Conservation (phyloP, 2,797 vertebrate species). For the Coilia nasus region DNA sequence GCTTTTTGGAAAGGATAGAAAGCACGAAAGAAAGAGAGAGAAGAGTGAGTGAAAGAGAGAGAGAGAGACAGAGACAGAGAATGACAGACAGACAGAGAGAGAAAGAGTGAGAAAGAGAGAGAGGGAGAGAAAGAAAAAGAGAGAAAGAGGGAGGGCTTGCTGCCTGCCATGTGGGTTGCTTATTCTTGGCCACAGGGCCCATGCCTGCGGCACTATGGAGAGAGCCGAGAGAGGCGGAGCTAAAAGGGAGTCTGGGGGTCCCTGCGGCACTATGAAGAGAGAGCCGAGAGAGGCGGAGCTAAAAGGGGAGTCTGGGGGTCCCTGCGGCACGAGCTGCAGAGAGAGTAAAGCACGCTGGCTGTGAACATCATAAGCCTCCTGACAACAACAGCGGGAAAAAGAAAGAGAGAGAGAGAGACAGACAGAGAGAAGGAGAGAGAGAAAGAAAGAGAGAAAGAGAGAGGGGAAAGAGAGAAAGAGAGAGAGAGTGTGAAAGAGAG, state of each 20-base stretch:
- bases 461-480: too few species aligned
- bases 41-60: too few species aligned
- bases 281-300: slow-evolving; percentile 12
- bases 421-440: neutral
- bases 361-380: neutral
- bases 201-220: slow-evolving; percentile 1
- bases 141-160: slow-evolving; percentile 32
- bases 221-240: slow-evolving; percentile 3
- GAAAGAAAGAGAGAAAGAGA: slow-evolving; percentile 1
- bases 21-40: too few species aligned
- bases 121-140: too few species aligned
- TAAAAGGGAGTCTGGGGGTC: slow-evolving; percentile 29
- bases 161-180: slow-evolving; percentile 20
- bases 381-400: neutral
- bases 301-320: slow-evolving; percentile 26
- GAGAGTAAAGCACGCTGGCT: neutral
- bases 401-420: neutral
- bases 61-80: too few species aligned
- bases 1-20: neutral
- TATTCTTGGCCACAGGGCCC: slow-evolving; percentile 37
- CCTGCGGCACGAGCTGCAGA: too few species aligned
- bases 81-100: too few species aligned
- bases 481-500: too few species aligned
- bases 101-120: too few species aligned
- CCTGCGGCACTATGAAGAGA: neutral